Evolutionary conservation across 1,140 invertebrate species (phyloP).

Genomic region (Goniozus legneri): DNA sequence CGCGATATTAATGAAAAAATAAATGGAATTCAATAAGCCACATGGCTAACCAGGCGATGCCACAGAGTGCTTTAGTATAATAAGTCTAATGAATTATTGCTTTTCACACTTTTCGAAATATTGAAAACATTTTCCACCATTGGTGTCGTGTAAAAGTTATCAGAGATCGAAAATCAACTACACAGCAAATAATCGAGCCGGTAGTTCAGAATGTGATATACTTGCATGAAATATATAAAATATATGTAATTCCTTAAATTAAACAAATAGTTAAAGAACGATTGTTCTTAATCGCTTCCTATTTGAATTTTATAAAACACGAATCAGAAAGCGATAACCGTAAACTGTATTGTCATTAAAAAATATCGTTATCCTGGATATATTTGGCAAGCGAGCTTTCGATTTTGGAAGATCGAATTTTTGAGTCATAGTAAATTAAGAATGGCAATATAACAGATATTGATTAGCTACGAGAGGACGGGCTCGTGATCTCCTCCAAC

Average conservation of each 20-base stretch:
- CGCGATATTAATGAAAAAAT: no score
- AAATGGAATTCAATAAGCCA: no score
- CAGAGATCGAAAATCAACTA: conserved; percentile 30
- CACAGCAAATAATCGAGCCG: no score
- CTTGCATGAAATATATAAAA: no score
- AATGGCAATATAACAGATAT: neutral
- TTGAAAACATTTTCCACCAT: conserved; percentile 23
- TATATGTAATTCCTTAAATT: no score
- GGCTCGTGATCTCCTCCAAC: conserved; percentile 36
- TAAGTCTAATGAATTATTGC: conserved; percentile 36
- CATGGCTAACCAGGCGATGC: conserved; percentile 30
- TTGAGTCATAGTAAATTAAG: conserved; percentile 1
- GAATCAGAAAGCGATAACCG: neutral
- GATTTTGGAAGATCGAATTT: conserved; percentile 26
- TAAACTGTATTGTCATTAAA: conserved; percentile 42
- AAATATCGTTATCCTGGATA: conserved; percentile 32
- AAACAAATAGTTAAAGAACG: no score
- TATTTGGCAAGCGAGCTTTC: conserved; percentile 37
- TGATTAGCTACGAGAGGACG: conserved; percentile 34
- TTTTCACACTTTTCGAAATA: conserved; percentile 31
- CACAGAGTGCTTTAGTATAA: conserved; percentile 34
- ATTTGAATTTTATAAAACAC: neutral
- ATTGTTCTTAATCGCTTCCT: neutral
- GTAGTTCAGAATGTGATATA: no score
- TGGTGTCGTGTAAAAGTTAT: conserved; percentile 33